Percentiles rank a stretch among this genome's conserved stretches.
phyloP scores from a whole-genome alignment of 2,888 invertebrate genomes.

The Thera britannica region DNA sequence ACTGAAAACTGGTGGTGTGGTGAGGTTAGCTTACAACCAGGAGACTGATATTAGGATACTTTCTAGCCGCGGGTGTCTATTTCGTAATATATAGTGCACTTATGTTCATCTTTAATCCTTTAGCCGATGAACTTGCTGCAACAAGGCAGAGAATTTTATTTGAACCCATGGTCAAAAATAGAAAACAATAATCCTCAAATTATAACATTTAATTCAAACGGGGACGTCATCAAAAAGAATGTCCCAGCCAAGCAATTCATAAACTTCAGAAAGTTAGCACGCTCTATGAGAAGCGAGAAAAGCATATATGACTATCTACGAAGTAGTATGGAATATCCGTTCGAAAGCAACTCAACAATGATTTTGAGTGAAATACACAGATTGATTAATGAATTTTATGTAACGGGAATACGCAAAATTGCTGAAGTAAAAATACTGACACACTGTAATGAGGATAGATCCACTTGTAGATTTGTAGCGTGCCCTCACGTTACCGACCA shows the following conservation, averaged over 20 bases:
- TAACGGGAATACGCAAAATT: not conserved
- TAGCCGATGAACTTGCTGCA: constrained; percentile 38
- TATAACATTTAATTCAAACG: constrained; percentile 56
- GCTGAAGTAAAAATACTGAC: constrained; percentile 58
- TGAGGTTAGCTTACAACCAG: no score
- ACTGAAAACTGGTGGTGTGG: no score
- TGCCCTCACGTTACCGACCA: constrained; percentile 56
- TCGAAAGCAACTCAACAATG: constrained; percentile 13
- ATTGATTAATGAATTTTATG: constrained; percentile 16
- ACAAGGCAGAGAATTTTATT: constrained; percentile 48
- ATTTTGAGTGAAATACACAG: constrained; percentile 25
- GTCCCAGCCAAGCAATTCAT: constrained; percentile 41
- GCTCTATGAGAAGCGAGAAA: constrained; percentile 17
- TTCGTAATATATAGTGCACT: not conserved
- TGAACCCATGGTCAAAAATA: constrained; percentile 62
- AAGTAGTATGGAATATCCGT: constrained; percentile 17
- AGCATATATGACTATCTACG: constrained; percentile 1
- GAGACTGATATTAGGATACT: no score
- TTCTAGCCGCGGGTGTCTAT: no score
- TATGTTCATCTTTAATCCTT: constrained; percentile 1
- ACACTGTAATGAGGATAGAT: constrained; percentile 51
- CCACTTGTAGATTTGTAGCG: constrained; percentile 61
- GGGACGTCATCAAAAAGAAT: constrained; percentile 44
- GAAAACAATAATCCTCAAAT: constrained; percentile 49
- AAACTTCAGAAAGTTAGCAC: constrained; percentile 38